Base-by-base conservation (phyloP, 2,888 invertebrate species). In the Dicycla oo region DNA sequence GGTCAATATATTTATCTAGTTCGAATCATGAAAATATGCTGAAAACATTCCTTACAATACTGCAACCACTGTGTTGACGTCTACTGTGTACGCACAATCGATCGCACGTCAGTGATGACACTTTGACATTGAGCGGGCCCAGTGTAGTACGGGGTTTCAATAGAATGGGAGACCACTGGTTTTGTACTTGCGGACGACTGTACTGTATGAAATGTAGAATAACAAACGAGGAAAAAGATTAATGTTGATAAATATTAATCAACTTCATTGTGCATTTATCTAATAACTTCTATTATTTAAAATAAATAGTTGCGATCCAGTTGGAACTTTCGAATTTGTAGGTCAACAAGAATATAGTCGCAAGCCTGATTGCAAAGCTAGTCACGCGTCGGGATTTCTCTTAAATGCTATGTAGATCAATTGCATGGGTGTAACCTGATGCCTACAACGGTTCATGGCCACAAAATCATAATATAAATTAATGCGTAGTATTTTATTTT, bases 301-400 rank as follows among this genome's bases (percentile, higher is more conserved):
- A 73, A 23, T 51, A 77, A 38, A 58, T 58, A 67, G n/a, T 68
- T 15, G 13, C 47, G 68, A 61, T 53, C n/a, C 23, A 68, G 15
- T 53, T 64, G 18, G 18, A 58, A 73, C 64, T 73, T 80, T 82
- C 56, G 15, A 82, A 73, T 67, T 80, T 83, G 69, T 81, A 83
- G 75, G 69, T 68, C 81, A 75, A 79, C 80, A 45, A 80, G 80
- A 75, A 80, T 75, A 63, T 69, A 34, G 15, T 47, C 20, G 49
- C 68, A 73, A 54, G 57, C 43, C 54, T 62, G 57, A 73, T 38
- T 81, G 64, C 40, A 47, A 77, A 68, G 49, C 78, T 43, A 77
- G 70, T 77, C 78, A 77, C 69, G 82, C 60, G 15, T 78, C 58
- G 15, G 65, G 68, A 68, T 71, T 71, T 77, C 56, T 69, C 58